phyloP scores from a whole-genome alignment of 2,888 invertebrate species.

The Erynnis tages region DNA sequence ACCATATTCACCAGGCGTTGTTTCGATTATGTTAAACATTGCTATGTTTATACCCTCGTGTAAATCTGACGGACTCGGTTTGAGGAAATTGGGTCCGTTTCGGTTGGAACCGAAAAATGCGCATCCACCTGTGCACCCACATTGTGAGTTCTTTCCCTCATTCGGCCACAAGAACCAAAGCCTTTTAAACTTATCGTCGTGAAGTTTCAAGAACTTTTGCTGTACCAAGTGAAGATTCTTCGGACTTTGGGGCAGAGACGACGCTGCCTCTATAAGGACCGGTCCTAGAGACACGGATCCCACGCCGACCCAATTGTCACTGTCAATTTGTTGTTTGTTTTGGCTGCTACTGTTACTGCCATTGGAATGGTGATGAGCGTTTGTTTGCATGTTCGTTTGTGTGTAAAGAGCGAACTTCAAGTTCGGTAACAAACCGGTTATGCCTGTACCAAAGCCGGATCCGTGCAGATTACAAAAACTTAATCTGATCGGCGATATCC shows the following conservation, averaged over 20 bases:
- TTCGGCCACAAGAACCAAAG: slow-evolving; percentile 97
- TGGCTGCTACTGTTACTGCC: slow-evolving; percentile 67
- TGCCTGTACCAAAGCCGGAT: slow-evolving; percentile 92
- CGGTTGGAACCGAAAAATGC: slow-evolving; percentile 96
- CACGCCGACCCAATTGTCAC: slow-evolving; percentile 95
- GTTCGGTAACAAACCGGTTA: slow-evolving; percentile 92
- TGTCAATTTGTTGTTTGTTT: slow-evolving; percentile 57
- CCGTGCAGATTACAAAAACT: slow-evolving; percentile 98
- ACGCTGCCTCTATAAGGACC: slow-evolving; percentile 93
- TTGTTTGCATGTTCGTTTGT: slow-evolving; percentile 83
- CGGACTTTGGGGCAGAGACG: slow-evolving; percentile 89
- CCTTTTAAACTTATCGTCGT: slow-evolving; percentile 92
- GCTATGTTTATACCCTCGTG: slow-evolving; percentile 92
- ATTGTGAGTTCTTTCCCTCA: slow-evolving; percentile 86
- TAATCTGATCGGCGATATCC: slow-evolving; percentile 93
- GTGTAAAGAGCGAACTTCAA: slow-evolving; percentile 84
- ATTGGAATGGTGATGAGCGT: slow-evolving; percentile 77
- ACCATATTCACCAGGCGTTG: slow-evolving; percentile 90
- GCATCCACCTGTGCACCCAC: slow-evolving; percentile 98
- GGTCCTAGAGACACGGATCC: slow-evolving; percentile 95
- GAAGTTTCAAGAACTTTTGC: slow-evolving; percentile 90
- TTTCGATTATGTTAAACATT: slow-evolving; percentile 86
- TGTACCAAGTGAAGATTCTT: slow-evolving; percentile 89
- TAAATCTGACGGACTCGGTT: slow-evolving; percentile 90
- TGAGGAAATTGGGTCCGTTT: slow-evolving; percentile 94